These are phyloP conservation scores for Lysiphlebus fabarum DNA, from an alignment of 1,140 invertebrate species.

Conservation along the genomic window DNA sequence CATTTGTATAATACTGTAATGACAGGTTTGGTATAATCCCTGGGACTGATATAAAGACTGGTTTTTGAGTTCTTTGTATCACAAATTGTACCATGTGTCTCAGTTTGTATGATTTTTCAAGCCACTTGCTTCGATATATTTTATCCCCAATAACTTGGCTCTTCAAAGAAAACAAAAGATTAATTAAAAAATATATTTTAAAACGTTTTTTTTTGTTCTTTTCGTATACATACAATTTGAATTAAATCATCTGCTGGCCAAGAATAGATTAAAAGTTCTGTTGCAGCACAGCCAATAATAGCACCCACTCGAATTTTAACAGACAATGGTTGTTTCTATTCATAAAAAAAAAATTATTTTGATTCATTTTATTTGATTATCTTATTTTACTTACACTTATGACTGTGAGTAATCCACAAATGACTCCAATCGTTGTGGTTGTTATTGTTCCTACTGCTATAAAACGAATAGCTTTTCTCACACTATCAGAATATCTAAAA, in stretches of 20 bases:
- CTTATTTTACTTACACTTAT: conserved; percentile 27
- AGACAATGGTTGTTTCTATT: conserved; percentile 23
- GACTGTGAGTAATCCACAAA: conserved; percentile 27
- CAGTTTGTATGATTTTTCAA: conserved; percentile 7
- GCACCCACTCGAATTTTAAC: conserved; percentile 29
- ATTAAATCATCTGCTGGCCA: conserved; percentile 35
- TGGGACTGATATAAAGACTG: conserved; percentile 23
- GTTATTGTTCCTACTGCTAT: conserved; percentile 25
- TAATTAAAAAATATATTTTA: neutral
- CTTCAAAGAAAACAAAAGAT: conserved; percentile 7
- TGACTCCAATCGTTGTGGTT: conserved; percentile 24
- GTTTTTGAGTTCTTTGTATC: conserved; percentile 28
- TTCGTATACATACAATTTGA: conserved; percentile 24
- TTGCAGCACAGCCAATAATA: conserved; percentile 19
- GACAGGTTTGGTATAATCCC: conserved; percentile 29
- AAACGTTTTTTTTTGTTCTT: neutral
- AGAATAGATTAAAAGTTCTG: conserved; percentile 33
- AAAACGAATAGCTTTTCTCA: conserved; percentile 21
- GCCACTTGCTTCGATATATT: conserved; percentile 25
- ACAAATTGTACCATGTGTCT: conserved; percentile 22
- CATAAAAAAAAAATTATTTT: conserved; percentile 10
- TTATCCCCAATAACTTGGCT: conserved; percentile 18
- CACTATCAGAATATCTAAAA: conserved; percentile 25
- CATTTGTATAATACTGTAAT: conserved; percentile 21
- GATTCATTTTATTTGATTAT: neutral